A percentile compares a stretch with the other conserved stretches of the same genome.
Conservation (phyloP, 2,888 invertebrate genomes). For the Cistogaster globosa region DNA sequence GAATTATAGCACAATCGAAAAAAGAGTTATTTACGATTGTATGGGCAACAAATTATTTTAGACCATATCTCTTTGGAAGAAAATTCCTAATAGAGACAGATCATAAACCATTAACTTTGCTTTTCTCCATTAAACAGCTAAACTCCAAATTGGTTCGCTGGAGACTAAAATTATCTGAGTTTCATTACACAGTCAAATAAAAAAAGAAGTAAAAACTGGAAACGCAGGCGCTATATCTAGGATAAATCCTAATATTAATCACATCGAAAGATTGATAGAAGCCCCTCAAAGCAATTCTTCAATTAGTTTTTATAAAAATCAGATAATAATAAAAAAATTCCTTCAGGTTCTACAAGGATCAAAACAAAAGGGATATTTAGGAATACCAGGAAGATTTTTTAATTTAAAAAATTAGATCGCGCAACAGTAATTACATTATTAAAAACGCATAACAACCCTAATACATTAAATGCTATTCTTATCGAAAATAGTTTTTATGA, state of each 20-base stretch:
- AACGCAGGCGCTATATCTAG: background rate
- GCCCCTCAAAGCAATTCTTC: background rate
- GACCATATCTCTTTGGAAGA: background rate
- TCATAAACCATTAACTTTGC: slow-evolving; percentile 1
- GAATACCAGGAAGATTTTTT: slow-evolving; percentile 25
- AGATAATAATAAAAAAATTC: slow-evolving; percentile 9
- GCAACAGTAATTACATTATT: slow-evolving; percentile 20
- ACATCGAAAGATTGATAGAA: background rate
- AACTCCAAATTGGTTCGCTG: background rate
- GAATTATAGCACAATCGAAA: slow-evolving; percentile 3
- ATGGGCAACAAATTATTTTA: slow-evolving; percentile 1
- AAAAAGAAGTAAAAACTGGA: background rate
- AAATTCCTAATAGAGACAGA: background rate
- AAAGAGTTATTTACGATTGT: background rate
- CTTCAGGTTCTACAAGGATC: slow-evolving; percentile 4
- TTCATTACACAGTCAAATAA: background rate
- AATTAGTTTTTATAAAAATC: slow-evolving; percentile 30
- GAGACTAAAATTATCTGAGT: background rate
- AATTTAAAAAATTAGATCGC: slow-evolving; percentile 15
- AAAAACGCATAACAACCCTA: slow-evolving; percentile 9
- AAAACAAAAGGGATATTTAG: background rate
- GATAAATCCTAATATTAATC: slow-evolving; percentile 1
- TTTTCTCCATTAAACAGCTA: background rate
- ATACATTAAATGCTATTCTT: slow-evolving; percentile 8
- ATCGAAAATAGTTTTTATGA: background rate